These are phyloP conservation scores for Hylomyscus alleni DNA, from an alignment of 2,797 vertebrate species.

Conservation along the genomic window DNA sequence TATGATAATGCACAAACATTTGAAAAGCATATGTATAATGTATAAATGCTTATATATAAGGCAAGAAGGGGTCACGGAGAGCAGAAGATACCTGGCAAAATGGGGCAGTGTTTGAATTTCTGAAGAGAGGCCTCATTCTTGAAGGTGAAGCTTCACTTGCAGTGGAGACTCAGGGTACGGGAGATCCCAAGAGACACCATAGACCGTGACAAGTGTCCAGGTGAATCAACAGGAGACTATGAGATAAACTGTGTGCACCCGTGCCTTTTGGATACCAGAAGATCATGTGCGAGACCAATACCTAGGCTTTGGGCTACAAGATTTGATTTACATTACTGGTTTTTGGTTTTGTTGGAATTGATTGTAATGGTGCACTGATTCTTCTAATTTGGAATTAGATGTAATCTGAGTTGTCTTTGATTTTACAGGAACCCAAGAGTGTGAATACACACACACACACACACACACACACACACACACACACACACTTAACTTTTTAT, in stretches of 20 bases:
- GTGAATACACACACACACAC: too few relatives aligned
- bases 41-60: neutral
- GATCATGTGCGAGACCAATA: neutral
- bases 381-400: neutral
- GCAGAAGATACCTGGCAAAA: neutral
- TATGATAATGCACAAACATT: neutral
- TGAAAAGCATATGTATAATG: neutral
- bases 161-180: neutral
- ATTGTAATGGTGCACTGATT: neutral
- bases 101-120: neutral
- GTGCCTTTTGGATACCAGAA: neutral
- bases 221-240: neutral
- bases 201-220: neutral
- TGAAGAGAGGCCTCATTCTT: neutral
- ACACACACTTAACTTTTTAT: neutral
- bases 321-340: neutral
- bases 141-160: neutral
- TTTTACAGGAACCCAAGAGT: neutral
- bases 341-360: neutral
- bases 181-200: too few relatives aligned
- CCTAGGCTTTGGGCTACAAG: neutral
- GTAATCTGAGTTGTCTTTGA: neutral
- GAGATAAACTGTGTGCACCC: neutral
- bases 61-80: neutral
- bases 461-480: too few relatives aligned